A percentile compares a stretch with the other conserved stretches of the same genome.
Conservation (phyloP, 2,113 vertebrate species). For the Psephotus haematonotus region DNA sequence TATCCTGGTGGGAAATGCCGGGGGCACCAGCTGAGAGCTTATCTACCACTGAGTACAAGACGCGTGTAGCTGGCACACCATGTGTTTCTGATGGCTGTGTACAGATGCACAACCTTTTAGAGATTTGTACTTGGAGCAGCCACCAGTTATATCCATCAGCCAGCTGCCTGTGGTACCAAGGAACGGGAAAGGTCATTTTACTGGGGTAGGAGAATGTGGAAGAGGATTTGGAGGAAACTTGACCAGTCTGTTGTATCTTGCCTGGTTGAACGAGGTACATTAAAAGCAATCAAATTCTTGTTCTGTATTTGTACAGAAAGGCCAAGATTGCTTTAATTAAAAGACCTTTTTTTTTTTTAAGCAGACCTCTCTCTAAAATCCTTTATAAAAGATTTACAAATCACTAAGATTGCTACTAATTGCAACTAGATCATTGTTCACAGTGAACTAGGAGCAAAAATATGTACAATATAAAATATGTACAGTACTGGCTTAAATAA, state of each 20-base stretch:
- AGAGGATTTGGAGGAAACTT: not conserved
- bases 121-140: not conserved
- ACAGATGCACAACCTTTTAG: not conserved
- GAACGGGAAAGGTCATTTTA: not conserved
- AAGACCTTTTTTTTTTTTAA: not conserved
- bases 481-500: not conserved
- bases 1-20: not conserved
- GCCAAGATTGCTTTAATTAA: not conserved
- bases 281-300: not conserved
- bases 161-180: not conserved
- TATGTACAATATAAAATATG: not conserved
- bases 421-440: not conserved
- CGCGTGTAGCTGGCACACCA: not conserved
- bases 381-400: not conserved
- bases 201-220: not conserved
- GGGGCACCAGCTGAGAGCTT: not conserved
- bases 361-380: not conserved
- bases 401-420: not conserved
- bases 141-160: not conserved
- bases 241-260: not conserved
- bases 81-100: not conserved
- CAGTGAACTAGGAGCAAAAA: not conserved
- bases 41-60: not conserved
- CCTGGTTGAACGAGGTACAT: not conserved
- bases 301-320: not conserved